phyloP scores from a whole-genome alignment of 2,888 invertebrate genomes.

The Sabatieria punctata region DNA sequence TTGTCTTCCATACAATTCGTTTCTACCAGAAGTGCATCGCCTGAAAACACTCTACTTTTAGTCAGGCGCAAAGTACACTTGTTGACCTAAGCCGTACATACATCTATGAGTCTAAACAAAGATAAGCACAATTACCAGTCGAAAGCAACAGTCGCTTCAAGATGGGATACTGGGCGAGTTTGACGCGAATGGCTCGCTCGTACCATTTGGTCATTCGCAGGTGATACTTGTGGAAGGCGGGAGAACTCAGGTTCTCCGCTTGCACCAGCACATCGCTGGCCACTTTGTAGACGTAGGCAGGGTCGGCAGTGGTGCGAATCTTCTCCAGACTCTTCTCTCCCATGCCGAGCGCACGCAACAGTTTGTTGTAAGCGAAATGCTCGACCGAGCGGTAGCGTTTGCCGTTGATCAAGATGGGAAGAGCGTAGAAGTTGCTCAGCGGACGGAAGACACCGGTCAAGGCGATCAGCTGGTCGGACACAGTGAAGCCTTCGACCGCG shows the following conservation, averaged over 20 bases:
- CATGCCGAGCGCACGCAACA: constrained; percentile 19
- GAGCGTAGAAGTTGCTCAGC: constrained; percentile 6
- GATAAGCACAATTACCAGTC: constrained; percentile 25
- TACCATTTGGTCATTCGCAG: too few species aligned
- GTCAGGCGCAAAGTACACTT: too few species aligned
- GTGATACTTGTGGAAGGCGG: too few species aligned
- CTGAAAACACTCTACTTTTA: too few species aligned
- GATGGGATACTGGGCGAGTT: constrained; percentile 21
- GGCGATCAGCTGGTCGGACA: constrained; percentile 2
- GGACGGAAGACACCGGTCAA: constrained; percentile 3
- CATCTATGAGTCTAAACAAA: too few species aligned
- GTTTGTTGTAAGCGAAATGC: constrained; percentile 12
- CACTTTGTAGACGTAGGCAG: constrained; percentile 19
- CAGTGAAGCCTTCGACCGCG: not conserved
- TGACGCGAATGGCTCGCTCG: constrained; percentile 12
- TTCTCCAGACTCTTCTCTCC: constrained; percentile 23
- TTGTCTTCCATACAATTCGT: too few species aligned
- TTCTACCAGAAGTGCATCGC: too few species aligned
- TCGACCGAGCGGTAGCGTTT: constrained; percentile 8
- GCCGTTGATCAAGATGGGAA: not conserved
- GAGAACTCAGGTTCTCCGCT: too few species aligned
- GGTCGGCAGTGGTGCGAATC: constrained; percentile 22
- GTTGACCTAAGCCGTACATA: too few species aligned
- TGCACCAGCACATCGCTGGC: constrained; percentile 16
- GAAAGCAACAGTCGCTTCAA: constrained; percentile 25